Evolutionary conservation across 2,888 invertebrate species (phyloP).

Genomic region (Bibio marci): DNA sequence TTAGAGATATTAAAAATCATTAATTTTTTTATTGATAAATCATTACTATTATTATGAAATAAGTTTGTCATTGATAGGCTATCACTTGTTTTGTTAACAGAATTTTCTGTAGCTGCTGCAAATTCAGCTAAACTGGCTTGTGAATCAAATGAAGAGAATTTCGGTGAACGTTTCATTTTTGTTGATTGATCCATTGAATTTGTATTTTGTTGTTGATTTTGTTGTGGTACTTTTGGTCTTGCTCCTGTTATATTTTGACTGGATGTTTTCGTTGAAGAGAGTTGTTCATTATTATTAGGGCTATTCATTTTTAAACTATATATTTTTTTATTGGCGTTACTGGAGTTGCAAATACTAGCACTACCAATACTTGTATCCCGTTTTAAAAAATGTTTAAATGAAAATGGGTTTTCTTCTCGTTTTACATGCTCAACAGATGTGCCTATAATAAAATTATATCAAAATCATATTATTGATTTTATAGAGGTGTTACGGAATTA

Average conservation of each 20-base stretch:
- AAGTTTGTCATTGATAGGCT: constrained; percentile 2
- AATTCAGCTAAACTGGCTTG: constrained; percentile 29
- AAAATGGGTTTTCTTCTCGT: constrained; percentile 59
- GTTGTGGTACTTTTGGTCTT: constrained; percentile 49
- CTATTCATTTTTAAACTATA: no score
- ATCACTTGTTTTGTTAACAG: neutral
- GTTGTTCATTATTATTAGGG: no score
- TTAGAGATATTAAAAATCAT: no score
- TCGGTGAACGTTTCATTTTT: constrained; percentile 28
- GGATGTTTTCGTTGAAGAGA: no score
- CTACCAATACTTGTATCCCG: constrained; percentile 33
- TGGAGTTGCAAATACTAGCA: constrained; percentile 1
- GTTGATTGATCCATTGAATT: constrained; percentile 14
- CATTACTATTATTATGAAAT: constrained; percentile 1
- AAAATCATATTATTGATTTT: no score
- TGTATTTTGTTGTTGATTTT: constrained; percentile 12
- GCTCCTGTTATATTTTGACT: constrained; percentile 42
- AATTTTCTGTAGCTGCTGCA: constrained; percentile 12
- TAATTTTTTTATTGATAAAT: no score
- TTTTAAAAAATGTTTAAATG: constrained; percentile 70
- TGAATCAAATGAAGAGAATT: constrained; percentile 28
- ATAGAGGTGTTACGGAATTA: no score
- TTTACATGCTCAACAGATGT: constrained; percentile 8
- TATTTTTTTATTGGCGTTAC: no score
- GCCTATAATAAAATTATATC: constrained; percentile 2